Conservation (phyloP, 2,797 vertebrate species). For the Pteronotus mesoamericanus region DNA sequence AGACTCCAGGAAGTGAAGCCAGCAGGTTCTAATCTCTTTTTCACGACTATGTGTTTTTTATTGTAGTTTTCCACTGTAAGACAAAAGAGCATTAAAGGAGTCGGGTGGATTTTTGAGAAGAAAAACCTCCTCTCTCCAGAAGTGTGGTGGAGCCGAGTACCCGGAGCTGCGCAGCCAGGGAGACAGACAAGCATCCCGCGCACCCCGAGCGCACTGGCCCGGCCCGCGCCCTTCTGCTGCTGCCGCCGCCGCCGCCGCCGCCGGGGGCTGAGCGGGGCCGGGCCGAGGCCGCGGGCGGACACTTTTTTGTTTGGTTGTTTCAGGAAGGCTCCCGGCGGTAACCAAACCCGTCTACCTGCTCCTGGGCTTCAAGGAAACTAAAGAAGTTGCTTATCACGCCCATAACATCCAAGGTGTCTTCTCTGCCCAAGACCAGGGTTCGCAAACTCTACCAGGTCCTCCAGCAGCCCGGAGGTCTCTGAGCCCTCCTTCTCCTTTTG, state of each 20-base stretch:
- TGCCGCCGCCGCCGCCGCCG: no score
- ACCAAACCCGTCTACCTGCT: background rate
- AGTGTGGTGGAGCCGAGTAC: background rate
- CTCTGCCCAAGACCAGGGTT: background rate
- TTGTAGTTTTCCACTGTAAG: background rate
- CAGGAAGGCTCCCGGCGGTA: background rate
- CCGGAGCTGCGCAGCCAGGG: background rate
- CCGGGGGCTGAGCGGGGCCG: background rate
- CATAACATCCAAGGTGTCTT: background rate
- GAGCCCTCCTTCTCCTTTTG: background rate
- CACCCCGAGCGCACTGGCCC: background rate
- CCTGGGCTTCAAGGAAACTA: background rate
- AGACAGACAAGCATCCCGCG: background rate
- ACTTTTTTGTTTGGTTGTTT: background rate
- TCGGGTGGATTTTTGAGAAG: background rate
- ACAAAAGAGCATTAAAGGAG: background rate
- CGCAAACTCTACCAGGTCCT: rapidly evolving
- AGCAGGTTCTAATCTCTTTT: background rate
- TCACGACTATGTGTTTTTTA: background rate
- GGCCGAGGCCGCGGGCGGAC: no score
- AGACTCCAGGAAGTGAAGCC: constrained; percentile 24
- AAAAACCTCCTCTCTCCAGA: background rate
- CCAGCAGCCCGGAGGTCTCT: background rate
- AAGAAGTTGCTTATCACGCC: background rate
- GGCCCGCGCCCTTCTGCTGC: no score